A percentile compares a stretch with the other conserved stretches of the same genome.
Evolutionary conservation across 2,113 vertebrate genomes (phyloP).

Genomic region (Melospiza georgiana): DNA sequence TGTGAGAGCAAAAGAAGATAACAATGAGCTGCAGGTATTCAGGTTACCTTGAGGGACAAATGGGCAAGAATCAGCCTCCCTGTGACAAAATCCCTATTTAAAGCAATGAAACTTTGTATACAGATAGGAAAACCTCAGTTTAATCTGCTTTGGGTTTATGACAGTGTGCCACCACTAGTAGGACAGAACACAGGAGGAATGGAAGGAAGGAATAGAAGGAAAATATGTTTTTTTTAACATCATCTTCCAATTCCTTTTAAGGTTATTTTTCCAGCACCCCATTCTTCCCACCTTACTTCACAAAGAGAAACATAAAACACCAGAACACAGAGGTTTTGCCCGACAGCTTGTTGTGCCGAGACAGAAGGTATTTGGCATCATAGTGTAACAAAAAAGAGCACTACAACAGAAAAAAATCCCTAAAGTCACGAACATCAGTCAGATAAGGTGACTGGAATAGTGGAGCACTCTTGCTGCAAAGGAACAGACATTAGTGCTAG

Average conservation of each 20-base stretch:
- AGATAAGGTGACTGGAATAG: not conserved
- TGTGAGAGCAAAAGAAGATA: not conserved
- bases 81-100: not conserved
- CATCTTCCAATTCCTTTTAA: not conserved
- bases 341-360: not conserved
- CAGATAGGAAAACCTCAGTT: not conserved
- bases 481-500: not conserved
- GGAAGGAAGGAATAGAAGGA: not conserved
- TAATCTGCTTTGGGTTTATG: not conserved
- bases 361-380: not conserved
- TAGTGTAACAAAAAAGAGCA: rapidly evolving
- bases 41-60: not conserved
- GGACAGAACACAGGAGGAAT: not conserved
- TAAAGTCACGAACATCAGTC: not conserved
- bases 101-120: not conserved
- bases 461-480: not conserved
- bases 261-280: not conserved
- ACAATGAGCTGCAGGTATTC: not conserved
- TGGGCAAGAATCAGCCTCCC: not conserved
- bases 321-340: not conserved
- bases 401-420: not conserved
- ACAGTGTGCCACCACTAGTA: not conserved
- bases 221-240: not conserved
- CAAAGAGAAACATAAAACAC: not conserved
- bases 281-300: not conserved